Conservation (phyloP, 2,797 vertebrate species). For the Falco biarmicus region DNA sequence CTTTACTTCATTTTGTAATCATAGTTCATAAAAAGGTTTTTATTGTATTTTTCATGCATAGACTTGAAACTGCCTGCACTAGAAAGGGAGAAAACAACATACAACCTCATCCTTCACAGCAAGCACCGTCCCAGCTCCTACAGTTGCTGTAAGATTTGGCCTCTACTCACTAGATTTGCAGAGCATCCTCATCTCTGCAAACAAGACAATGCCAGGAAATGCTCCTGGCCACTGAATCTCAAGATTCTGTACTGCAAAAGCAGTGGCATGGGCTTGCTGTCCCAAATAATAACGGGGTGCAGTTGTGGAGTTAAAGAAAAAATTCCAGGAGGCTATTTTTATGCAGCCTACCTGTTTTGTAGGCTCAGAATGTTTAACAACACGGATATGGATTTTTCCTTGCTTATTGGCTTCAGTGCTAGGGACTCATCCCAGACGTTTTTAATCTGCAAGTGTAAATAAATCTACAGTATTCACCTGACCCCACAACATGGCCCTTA, state of each 20-base stretch:
- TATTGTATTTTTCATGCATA: background rate
- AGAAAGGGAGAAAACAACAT: background rate
- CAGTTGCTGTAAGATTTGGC: background rate
- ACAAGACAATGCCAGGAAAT: accelerated
- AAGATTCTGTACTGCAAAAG: background rate
- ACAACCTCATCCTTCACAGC: background rate
- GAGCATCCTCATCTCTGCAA: background rate
- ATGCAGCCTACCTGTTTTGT: background rate
- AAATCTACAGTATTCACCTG: background rate
- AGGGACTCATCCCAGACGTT: background rate
- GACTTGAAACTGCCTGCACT: background rate
- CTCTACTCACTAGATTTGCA: background rate
- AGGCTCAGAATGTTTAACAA: background rate
- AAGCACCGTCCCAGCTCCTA: background rate
- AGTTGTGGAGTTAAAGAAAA: background rate
- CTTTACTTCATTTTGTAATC: background rate
- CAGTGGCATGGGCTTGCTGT: background rate
- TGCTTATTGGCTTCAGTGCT: background rate
- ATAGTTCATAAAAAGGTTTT: background rate
- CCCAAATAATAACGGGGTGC: background rate
- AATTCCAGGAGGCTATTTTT: background rate
- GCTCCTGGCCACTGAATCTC: background rate
- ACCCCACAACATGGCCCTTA: background rate
- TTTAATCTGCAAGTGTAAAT: background rate
- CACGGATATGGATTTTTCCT: background rate